phyloP scores from a whole-genome alignment of 2,113 vertebrate species.

The Carassius carassius region DNA sequence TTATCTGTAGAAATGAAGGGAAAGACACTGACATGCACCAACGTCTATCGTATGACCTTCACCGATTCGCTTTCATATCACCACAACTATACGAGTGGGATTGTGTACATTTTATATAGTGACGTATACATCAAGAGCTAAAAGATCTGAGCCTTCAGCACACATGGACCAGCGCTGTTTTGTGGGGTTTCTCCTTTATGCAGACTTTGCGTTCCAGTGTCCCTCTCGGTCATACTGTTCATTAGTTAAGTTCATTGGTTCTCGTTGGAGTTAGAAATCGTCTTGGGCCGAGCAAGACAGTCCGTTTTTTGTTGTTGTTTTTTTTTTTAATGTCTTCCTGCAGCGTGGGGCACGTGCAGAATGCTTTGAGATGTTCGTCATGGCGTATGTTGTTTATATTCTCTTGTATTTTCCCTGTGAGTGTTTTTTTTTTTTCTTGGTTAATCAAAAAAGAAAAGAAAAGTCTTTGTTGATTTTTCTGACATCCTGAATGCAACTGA shows the following conservation, averaged over 20 bases:
- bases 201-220: constrained; percentile 5
- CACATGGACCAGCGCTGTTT: constrained; percentile 25
- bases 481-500: constrained; percentile 39
- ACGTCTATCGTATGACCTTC: neutral
- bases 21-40: neutral
- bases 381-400: constrained; percentile 33
- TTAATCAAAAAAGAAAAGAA: neutral
- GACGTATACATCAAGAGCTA: constrained; percentile 27
- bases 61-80: constrained; percentile 28
- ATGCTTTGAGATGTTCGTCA: constrained; percentile 24
- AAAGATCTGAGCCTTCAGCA: constrained; percentile 39
- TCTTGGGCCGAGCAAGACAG: constrained; percentile 33
- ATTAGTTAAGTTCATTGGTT: constrained; percentile 26
- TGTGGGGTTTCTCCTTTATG: constrained; percentile 28
- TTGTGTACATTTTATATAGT: constrained; percentile 16
- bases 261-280: neutral
- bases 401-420: constrained; percentile 1
- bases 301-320: neutral
- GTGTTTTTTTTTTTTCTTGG: neutral
- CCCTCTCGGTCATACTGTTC: constrained; percentile 1
- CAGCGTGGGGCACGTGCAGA: constrained; percentile 26
- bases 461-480: neutral
- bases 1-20: constrained; percentile 26
- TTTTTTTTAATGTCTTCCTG: constrained; percentile 46
- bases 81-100: constrained; percentile 7